Percentiles rank a stretch among this genome's conserved stretches.
These are phyloP conservation scores for Pissodes strobi DNA, from an alignment of 1,140 invertebrate species.

Conservation along the genomic window DNA sequence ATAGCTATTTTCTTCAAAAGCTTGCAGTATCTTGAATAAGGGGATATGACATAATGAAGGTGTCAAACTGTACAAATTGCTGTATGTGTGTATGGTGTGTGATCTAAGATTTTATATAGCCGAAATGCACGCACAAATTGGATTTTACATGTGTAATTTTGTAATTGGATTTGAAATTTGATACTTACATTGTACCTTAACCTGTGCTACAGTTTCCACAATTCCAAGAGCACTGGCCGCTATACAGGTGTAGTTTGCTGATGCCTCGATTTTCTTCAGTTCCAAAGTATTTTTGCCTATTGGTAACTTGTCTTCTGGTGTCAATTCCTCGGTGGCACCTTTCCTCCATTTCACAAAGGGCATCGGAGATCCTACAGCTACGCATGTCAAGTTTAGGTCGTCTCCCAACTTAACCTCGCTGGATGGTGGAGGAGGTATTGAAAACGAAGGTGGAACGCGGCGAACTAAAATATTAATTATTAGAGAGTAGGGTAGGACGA, in stretches of 20 bases:
- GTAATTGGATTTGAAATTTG: too few relatives aligned
- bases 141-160: too few relatives aligned
- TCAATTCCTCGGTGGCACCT: slow-evolving; percentile 78
- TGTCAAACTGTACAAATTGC: too few relatives aligned
- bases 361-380: slow-evolving; percentile 96
- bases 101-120: too few relatives aligned
- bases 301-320: slow-evolving; percentile 82
- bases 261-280: slow-evolving; percentile 84
- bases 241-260: slow-evolving; percentile 95
- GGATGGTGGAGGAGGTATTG: slow-evolving; percentile 80
- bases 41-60: too few relatives aligned
- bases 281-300: slow-evolving; percentile 83
- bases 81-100: too few relatives aligned
- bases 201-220: slow-evolving; percentile 82
- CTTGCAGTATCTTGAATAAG: too few relatives aligned
- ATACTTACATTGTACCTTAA: slow-evolving; percentile 95
- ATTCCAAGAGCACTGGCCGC: slow-evolving; percentile 92
- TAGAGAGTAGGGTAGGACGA: too few relatives aligned
- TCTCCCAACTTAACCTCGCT: slow-evolving; percentile 89
- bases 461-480: slow-evolving; percentile 77
- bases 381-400: slow-evolving; percentile 91
- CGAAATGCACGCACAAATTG: too few relatives aligned
- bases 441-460: slow-evolving; percentile 91
- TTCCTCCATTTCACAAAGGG: slow-evolving; percentile 95
- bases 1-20: too few relatives aligned